phyloP scores from a whole-genome alignment of 2,888 invertebrate genomes.

The Asteroscopus sphinx region DNA sequence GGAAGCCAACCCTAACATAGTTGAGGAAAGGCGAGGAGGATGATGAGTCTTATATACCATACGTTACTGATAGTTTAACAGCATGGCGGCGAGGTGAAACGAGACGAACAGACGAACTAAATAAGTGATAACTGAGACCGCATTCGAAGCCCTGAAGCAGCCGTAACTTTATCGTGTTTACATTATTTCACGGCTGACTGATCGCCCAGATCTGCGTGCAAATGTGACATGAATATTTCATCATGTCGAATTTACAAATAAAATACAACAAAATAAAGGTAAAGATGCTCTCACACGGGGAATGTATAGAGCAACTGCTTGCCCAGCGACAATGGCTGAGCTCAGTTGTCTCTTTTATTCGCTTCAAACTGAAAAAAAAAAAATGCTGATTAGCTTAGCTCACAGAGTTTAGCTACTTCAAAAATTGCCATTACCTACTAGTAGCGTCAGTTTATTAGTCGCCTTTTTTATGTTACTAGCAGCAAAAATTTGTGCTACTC shows the following conservation, averaged over 20 bases:
- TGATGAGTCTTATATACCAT: not conserved
- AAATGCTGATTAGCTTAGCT: too few species aligned
- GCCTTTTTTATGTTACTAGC: too few species aligned
- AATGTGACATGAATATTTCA: slow-evolving; percentile 86
- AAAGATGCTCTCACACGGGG: slow-evolving; percentile 6
- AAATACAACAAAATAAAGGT: slow-evolving; percentile 59
- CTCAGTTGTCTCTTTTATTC: too few species aligned
- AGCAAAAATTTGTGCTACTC: too few species aligned
- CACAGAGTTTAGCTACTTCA: too few species aligned
- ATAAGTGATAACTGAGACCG: slow-evolving; percentile 64
- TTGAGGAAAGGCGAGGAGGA: too few species aligned
- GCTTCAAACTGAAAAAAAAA: too few species aligned
- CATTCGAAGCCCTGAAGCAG: slow-evolving; percentile 74
- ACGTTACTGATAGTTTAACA: slow-evolving; percentile 2
- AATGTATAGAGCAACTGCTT: not conserved
- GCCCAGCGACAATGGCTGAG: not conserved
- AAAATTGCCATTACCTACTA: too few species aligned
- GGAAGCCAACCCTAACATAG: too few species aligned
- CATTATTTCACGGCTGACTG: slow-evolving; percentile 85
- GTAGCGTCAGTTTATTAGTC: too few species aligned
- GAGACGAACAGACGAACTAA: slow-evolving; percentile 43
- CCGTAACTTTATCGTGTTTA: slow-evolving; percentile 86
- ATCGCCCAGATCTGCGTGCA: slow-evolving; percentile 81
- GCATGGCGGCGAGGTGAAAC: slow-evolving; percentile 27
- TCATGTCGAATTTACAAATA: slow-evolving; percentile 73